phyloP scores from a whole-genome alignment of 2,113 vertebrate species.

The Mus pahari region DNA sequence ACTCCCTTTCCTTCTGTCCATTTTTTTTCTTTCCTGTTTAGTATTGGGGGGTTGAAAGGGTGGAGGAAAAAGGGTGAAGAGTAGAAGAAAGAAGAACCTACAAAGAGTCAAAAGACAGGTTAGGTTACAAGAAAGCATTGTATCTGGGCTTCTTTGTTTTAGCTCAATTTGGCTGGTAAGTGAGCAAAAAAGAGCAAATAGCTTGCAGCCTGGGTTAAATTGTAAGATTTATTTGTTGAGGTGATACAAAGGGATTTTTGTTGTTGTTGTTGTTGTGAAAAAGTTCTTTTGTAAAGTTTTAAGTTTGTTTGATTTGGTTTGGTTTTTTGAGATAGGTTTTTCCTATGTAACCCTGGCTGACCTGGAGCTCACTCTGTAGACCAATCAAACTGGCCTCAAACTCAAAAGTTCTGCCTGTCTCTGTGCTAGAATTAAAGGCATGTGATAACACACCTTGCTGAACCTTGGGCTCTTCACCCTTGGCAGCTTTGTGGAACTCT shows the following conservation, averaged over 20 bases:
- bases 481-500: background rate
- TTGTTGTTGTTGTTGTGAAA: background rate
- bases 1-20: too few species aligned
- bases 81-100: too few species aligned
- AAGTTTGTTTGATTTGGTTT: background rate
- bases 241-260: background rate
- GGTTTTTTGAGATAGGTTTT: background rate
- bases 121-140: background rate
- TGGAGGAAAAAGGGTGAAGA: too few species aligned
- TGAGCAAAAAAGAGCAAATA: slow-evolving; percentile 11
- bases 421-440: background rate
- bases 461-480: background rate
- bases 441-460: background rate
- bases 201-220: background rate
- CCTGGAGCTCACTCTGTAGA: background rate
- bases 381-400: background rate
- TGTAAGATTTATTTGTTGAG: background rate
- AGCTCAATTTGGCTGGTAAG: background rate
- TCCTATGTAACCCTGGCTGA: background rate
- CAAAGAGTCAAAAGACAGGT: too few species aligned
- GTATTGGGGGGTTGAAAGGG: too few species aligned
- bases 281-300: background rate
- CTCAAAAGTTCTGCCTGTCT: background rate
- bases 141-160: background rate
- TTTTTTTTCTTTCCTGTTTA: too few species aligned